Evolutionary conservation across 1,140 invertebrate species (phyloP).

Genomic region (Penaeus vannamei): DNA sequence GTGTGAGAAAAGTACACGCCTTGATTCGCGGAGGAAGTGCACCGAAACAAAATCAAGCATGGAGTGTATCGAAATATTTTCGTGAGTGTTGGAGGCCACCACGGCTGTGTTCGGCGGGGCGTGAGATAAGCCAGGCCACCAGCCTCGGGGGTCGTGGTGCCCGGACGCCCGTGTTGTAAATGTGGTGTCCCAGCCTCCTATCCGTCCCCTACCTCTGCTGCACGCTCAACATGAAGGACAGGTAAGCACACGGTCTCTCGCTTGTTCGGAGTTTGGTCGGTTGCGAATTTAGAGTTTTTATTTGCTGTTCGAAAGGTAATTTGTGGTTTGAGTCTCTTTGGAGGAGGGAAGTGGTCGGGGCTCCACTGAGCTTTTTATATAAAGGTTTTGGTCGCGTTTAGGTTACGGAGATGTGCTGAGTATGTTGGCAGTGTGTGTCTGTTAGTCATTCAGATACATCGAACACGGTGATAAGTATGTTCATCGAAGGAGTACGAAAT

Average conservation of each 20-base stretch:
- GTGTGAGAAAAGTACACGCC: too few relatives aligned
- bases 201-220: conserved; percentile 44
- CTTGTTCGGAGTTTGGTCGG: neutral
- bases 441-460: too few relatives aligned
- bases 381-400: too few relatives aligned
- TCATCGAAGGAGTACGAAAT: too few relatives aligned
- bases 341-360: too few relatives aligned
- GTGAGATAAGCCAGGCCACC: conserved; percentile 3
- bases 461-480: too few relatives aligned
- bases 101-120: conserved; percentile 9
- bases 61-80: neutral
- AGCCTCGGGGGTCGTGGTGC: too few relatives aligned
- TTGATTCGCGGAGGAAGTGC: too few relatives aligned
- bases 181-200: conserved; percentile 40
- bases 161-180: neutral
- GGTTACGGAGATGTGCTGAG: too few relatives aligned
- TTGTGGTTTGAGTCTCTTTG: too few relatives aligned
- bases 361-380: too few relatives aligned
- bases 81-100: conserved; percentile 28
- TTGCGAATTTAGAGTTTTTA: neutral
- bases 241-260: conserved; percentile 39
- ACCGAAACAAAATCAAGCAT: neutral
- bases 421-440: too few relatives aligned
- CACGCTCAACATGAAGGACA: conserved; percentile 38
- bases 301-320: neutral